Evolutionary conservation across 2,797 vertebrate genomes (phyloP), one percentile per base, ranked within the genome.

Genomic region (Loris lydekkerianus): DNA sequence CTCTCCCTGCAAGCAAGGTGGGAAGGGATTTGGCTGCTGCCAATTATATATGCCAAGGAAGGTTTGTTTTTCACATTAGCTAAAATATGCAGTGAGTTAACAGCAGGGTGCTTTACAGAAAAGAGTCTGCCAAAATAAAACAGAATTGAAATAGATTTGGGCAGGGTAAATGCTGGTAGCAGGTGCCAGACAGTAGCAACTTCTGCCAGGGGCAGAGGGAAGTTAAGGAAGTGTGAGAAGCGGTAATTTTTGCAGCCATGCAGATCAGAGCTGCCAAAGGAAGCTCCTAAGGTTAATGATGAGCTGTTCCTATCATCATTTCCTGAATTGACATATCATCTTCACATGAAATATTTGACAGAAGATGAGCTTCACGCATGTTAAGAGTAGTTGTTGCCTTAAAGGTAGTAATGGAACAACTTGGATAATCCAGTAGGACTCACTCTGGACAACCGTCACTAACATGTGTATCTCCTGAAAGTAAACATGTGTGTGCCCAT

Each of bases 71-170:
- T 49, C 29, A 18, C 0, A 25, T 81, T 73, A 21, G 72, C 43
- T 80, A 49, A 94, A 92, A 91, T 37, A 86, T 77, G 69, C 87
- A 49, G 86, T 81, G 70, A 73, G 72, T 40, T 76, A 60, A 25
- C 29, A 0, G 94, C 20, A 58, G 83, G 89, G 91, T 40, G 75
- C 84, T 89, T 40, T 84, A 37, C 37, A 72, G 83, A 18, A 53
- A 69, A 25, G 10, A 23, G 67, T 76, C 63, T 92, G 92, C 92
- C 90, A 70, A 73, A 72, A 87, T 69, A 53, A 89, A 86, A 82
- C 70, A 14, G 82, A 81, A 91, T 56, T 73, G 77, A 77, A 85
- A 73, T 69, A 83, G 83, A 85, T 40, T 34, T 53, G 67, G 76
- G 85, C 63, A 27, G 84, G 58, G 53, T 73, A 81, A 65, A 25